Conservation (phyloP, 2,113 vertebrate species). For the Cygnus atratus region DNA sequence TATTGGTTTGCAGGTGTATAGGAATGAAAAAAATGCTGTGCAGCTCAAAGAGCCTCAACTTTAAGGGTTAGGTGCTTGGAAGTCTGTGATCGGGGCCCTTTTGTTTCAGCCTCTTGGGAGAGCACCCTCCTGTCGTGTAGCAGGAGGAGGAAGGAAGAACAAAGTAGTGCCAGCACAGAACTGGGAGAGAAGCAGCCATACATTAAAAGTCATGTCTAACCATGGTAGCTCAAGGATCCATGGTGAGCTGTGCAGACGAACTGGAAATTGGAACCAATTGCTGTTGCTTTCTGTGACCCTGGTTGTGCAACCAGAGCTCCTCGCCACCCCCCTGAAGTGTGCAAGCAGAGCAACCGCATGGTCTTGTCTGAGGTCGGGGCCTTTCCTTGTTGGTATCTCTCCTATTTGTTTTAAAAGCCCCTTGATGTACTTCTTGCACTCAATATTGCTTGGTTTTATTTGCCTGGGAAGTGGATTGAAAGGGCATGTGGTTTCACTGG, state of each 20-base stretch:
- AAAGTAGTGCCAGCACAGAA: background rate
- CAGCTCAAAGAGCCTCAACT: background rate
- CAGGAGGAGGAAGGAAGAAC: background rate
- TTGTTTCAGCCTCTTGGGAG: background rate
- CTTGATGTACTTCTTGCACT: background rate
- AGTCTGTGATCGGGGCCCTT: background rate
- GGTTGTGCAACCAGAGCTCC: background rate
- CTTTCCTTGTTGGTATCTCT: background rate
- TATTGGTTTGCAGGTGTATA: background rate
- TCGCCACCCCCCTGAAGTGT: rapidly evolving
- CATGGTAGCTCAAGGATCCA: background rate
- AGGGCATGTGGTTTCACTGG: constrained; percentile 39
- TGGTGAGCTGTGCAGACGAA: background rate
- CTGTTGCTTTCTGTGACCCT: background rate
- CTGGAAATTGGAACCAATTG: background rate
- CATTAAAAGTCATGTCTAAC: background rate
- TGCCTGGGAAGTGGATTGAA: constrained; percentile 44
- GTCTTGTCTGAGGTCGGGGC: background rate
- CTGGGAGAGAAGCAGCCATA: background rate
- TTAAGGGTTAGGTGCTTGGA: background rate
- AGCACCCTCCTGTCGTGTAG: background rate
- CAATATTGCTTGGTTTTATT: background rate
- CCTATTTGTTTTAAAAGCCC: constrained; percentile 25
- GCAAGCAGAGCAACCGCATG: rapidly evolving
- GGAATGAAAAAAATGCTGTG: background rate